These are phyloP conservation scores for Ctenosaura bakeri DNA, from an alignment of 2,797 vertebrate species.

Conservation along the genomic window DNA sequence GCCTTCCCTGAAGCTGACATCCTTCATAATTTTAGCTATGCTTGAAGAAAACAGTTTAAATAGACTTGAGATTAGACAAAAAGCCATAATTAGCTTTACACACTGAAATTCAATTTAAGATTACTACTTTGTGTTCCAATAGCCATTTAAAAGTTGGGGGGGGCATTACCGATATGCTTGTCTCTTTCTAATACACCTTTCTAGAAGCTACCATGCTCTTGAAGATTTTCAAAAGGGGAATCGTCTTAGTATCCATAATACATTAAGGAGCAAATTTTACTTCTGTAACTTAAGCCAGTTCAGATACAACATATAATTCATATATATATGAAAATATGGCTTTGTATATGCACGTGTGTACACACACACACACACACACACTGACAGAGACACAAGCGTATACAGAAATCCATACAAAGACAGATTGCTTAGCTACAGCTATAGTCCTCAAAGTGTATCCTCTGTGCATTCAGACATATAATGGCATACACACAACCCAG, in stretches of 20 bases:
- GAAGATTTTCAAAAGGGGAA: neutral
- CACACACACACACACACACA: no score
- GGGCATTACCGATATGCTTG: no score
- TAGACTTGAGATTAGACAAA: neutral
- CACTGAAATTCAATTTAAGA: neutral
- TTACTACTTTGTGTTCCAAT: neutral
- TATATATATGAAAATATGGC: neutral
- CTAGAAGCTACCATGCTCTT: neutral
- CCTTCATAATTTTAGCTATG: neutral
- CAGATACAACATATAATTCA: neutral
- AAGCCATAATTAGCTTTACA: neutral
- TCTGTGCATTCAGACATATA: no score
- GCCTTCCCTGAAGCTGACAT: neutral
- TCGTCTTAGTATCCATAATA: neutral
- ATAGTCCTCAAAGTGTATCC: no score
- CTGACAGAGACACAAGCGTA: no score
- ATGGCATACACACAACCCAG: no score
- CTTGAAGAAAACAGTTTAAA: neutral
- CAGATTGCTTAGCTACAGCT: no score
- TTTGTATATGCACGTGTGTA: neutral
- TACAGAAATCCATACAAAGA: no score
- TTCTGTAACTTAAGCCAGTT: neutral
- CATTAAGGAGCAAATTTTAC: neutral
- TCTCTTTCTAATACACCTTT: neutral
- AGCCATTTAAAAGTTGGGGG: constrained; percentile 1